These are phyloP conservation scores for Rhamphomyia laevipes DNA, from an alignment of 2,888 invertebrate species.

Conservation along the genomic window DNA sequence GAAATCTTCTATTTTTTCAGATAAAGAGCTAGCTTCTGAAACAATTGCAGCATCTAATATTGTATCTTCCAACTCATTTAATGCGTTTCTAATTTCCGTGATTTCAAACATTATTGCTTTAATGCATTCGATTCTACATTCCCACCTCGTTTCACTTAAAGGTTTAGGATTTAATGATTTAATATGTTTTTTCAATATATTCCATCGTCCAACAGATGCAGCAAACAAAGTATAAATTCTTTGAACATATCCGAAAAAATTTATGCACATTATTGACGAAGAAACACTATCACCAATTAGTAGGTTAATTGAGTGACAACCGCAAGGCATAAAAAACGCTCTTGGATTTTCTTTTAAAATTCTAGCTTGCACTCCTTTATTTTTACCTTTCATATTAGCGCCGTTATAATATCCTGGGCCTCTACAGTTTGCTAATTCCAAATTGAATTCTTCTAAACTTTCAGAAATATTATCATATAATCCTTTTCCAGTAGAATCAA, in stretches of 20 bases:
- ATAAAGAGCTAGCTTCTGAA: background rate
- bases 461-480: conserved; percentile 1
- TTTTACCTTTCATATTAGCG: background rate
- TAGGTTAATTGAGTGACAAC: background rate
- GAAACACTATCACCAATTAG: background rate
- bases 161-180: background rate
- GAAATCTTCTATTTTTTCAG: background rate
- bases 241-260: background rate
- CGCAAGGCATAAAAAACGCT: background rate
- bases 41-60: background rate
- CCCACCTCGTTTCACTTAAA: background rate
- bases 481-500: background rate
- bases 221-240: background rate
- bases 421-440: background rate
- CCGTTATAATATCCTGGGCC: background rate
- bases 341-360: background rate
- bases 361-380: background rate
- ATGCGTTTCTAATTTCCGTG: background rate
- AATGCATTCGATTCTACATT: background rate
- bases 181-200: background rate
- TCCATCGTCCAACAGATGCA: background rate
- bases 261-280: background rate
- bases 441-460: background rate
- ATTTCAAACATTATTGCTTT: background rate
- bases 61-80: background rate